Evolutionary conservation across 2,113 vertebrate genomes (phyloP), one percentile per base, ranked within the genome.

Genomic region (Austrofundulus limnaeus): DNA sequence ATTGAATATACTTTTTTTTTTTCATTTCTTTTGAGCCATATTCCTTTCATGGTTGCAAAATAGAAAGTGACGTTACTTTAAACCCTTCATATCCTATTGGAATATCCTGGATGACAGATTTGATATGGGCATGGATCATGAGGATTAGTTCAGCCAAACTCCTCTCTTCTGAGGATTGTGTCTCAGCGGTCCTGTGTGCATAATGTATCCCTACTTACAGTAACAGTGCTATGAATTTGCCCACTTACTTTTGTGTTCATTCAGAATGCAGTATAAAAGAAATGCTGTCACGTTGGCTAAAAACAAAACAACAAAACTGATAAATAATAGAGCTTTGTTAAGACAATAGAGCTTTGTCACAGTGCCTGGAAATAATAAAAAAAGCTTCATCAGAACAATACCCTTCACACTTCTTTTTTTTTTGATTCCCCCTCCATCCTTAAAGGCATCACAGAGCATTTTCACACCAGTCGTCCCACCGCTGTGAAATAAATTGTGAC

Each of bases 401-500:
- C 81, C 78, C 84, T 87, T 87, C 85, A 85, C 77, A 88, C 85
- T 85, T 81, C 83, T 81, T 81, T 81, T 84, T 81, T 81, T 81
- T 84, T 84, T 82, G 83, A 89, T 86, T 88, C 84, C 70, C 58
- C 72, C 70, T 81, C 83, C 81, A 64, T 87, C 80, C 85, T 90
- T 87, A 88, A 87, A 89, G 87, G 83, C 87, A 90, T 92, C 88
- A 83, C 67, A 69, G 87, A 81, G 78, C 85, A 84, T 91, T 90
- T 92, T 88, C 86, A 83, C 87, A 86, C 86, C 67, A 84, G 85
- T 88, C 82, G 84, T 85, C 82, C 70, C 78, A 61, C 69, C 68
- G 83, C 85, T 80, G 82, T 79, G 85, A 90, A 91, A 92, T 91
- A 90, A 89, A 92, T 90, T 86, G 90, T 91, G 91, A 93, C 91